Conservation (phyloP, 2,797 vertebrate species). For the Sciaenops ocellatus region DNA sequence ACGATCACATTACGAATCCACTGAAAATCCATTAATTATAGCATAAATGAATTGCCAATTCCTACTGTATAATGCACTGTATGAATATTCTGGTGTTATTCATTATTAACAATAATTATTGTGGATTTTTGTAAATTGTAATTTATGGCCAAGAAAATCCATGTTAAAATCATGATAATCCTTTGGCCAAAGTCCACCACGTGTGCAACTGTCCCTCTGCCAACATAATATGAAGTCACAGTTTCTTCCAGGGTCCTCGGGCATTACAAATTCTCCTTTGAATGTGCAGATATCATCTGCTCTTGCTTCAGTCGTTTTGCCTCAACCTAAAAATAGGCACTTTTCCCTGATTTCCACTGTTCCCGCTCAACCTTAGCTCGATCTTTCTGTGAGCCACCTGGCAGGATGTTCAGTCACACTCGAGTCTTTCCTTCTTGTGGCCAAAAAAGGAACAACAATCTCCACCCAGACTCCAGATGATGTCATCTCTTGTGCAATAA, state of each 20-base stretch:
- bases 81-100: background rate
- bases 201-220: conserved; percentile 1
- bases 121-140: background rate
- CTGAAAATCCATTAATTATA: background rate
- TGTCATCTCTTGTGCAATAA: conserved; percentile 41
- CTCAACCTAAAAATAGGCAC: conserved; percentile 56
- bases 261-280: conserved; percentile 38
- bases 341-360: conserved; percentile 33
- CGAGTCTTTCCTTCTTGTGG: conserved; percentile 43
- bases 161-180: background rate
- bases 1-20: background rate
- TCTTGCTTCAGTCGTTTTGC: conserved; percentile 3
- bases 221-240: conserved; percentile 5
- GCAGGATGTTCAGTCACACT: conserved; percentile 27
- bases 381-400: conserved; percentile 14
- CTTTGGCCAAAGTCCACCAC: background rate
- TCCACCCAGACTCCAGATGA: conserved; percentile 39
- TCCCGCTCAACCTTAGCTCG: conserved; percentile 31
- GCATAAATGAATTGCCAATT: background rate
- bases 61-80: background rate
- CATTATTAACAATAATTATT: background rate
- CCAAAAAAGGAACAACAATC: conserved; percentile 34
- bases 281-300: conserved; percentile 28
- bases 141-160: background rate
- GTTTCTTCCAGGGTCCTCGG: conserved; percentile 27